These are phyloP conservation scores for Mamestra configurata DNA, from an alignment of 1,140 invertebrate genomes.

Conservation along the genomic window DNA sequence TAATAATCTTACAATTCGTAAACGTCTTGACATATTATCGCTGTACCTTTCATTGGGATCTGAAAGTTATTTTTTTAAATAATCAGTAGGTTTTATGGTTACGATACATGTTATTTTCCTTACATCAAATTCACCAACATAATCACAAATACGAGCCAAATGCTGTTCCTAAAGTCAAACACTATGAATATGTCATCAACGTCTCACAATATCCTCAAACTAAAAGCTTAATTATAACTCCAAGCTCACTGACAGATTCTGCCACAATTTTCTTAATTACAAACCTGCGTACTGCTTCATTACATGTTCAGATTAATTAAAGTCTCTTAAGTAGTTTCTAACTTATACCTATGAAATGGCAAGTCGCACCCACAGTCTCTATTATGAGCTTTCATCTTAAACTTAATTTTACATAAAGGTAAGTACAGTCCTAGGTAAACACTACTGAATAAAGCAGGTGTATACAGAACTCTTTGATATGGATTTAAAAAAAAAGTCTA, in stretches of 20 bases:
- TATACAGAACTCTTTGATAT: conserved; percentile 73
- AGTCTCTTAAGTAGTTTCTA: conserved; percentile 46
- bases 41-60: no score
- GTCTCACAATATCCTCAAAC: neutral
- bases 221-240: conserved; percentile 45
- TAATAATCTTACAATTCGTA: no score
- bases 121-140: no score
- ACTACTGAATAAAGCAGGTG: conserved; percentile 73
- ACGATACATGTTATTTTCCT: no score
- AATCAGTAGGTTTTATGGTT: no score
- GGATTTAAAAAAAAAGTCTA: conserved; percentile 73
- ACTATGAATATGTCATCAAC: neutral
- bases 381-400: conserved; percentile 37
- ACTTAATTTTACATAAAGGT: conserved; percentile 26
- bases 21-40: no score
- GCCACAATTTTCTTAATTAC: conserved; percentile 48
- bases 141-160: neutral
- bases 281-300: conserved; percentile 45
- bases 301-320: conserved; percentile 52
- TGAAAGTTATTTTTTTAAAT: no score
- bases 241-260: conserved; percentile 31
- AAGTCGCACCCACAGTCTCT: conserved; percentile 24
- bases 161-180: neutral
- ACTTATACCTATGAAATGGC: conserved; percentile 32
- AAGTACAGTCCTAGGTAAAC: conserved; percentile 47